Percentiles rank a stretch among this genome's conserved stretches.
These are phyloP conservation scores for Porphyrio hochstetteri DNA, from an alignment of 2,113 vertebrate species.

Conservation along the genomic window DNA sequence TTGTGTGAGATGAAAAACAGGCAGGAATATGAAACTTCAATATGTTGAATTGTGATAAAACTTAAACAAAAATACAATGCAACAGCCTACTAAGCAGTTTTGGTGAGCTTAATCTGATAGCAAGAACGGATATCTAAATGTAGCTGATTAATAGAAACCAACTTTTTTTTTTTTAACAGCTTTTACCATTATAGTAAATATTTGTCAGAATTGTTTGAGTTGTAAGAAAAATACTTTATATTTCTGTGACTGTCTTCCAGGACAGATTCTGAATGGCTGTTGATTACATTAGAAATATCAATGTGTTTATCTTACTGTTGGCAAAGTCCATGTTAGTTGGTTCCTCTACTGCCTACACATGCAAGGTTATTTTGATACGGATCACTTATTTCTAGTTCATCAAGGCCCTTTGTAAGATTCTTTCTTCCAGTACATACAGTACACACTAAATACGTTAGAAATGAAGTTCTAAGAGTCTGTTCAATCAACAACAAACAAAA, in stretches of 20 bases:
- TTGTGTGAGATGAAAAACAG: background rate
- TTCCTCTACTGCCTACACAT: background rate
- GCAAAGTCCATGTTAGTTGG: background rate
- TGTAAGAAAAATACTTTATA: constrained; percentile 12
- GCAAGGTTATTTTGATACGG: constrained; percentile 9
- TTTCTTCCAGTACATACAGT: background rate
- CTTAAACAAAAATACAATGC: background rate
- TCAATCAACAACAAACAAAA: background rate
- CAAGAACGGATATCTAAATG: background rate
- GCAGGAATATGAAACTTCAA: background rate
- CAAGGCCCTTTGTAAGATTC: background rate
- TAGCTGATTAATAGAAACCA: constrained; percentile 20
- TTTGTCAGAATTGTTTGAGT: background rate
- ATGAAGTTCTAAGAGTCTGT: background rate
- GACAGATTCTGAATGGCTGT: constrained; percentile 14
- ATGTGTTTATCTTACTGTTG: constrained; percentile 9
- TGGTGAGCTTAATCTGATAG: background rate
- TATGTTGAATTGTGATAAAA: background rate
- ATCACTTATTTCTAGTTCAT: background rate
- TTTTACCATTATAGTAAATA: constrained; percentile 31
- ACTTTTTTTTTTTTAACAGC: background rate
- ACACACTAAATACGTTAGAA: background rate
- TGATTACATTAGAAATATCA: constrained; percentile 9
- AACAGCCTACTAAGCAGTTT: background rate
- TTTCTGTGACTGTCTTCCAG: constrained; percentile 14